phyloP scores from a whole-genome alignment of 2,888 invertebrate species.

The Chironomus tentans region DNA sequence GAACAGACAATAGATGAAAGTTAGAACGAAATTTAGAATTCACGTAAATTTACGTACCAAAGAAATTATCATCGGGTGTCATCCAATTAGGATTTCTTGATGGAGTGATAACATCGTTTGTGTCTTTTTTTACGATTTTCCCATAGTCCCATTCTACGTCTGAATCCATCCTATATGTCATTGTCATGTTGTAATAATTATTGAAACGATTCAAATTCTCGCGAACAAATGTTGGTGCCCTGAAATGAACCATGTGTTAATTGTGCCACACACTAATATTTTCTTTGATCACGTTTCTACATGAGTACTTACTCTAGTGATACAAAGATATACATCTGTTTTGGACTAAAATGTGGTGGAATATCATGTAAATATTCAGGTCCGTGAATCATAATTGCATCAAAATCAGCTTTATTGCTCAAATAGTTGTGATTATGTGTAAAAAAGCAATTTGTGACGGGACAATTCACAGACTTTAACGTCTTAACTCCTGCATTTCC shows the following conservation, averaged over 20 bases:
- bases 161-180: background rate
- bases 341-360: background rate
- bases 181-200: background rate
- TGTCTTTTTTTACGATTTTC: background rate
- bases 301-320: background rate
- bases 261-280: too few relatives aligned
- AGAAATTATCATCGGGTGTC: background rate
- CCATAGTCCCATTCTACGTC: background rate
- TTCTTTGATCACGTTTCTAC: too few relatives aligned
- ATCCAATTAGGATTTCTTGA: background rate
- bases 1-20: too few relatives aligned
- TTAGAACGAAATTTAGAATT: background rate
- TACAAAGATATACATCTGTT: slow-evolving; percentile 26
- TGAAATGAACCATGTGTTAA: background rate
- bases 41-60: background rate
- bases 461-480: slow-evolving; percentile 12
- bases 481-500: slow-evolving; percentile 1
- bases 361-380: background rate
- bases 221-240: background rate
- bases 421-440: slow-evolving; percentile 18
- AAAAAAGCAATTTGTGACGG: slow-evolving; percentile 23
- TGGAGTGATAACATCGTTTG: background rate
- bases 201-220: background rate
- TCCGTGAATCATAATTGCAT: slow-evolving; percentile 26
- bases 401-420: background rate